Base-by-base conservation (phyloP, 1,140 invertebrate genomes). In the Brachionus sp. region DNA sequence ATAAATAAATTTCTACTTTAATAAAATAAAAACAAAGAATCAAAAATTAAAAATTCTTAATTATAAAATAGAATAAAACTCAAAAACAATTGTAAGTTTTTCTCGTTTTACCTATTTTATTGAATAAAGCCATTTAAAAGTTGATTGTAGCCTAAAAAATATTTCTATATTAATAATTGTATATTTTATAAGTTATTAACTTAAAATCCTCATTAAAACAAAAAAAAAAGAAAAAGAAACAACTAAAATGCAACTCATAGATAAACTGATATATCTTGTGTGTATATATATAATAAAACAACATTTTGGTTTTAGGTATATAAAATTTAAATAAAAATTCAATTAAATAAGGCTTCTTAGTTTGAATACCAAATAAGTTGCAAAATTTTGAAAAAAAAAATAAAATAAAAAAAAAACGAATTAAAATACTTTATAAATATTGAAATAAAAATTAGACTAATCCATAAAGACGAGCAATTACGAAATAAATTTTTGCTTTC, bases 341-440 rank as follows among this genome's bases (percentile, higher is more conserved):
- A 70, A 70, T 37, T 37, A 39, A 70, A 39, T 37, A 37, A 37
- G 66, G 37, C 37, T 70, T 70, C 19, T 70, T 70, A 70, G n/a
- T 70, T 70, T 70, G 33, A 39, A 70, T 70, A 70, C 33, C 64
- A 37, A 66, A 66, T 66, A 66, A 66, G 16, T 39, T 16, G 7
- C 66, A 9, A 37, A 35, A 39, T 39, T 19, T 39, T 19, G 37
- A 70, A 70, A 35, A 29, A 29, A 29, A 29, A 29, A 29, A 29
- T 3, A 2, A 35, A 29, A 29, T 2, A 29, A 29, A 29, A 29
- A 1, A 2, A 29, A 29, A 10, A 66, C 25, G 33, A 66, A 70
- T 70, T 70, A 70, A 70, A 70, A 70, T 70, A 70, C 66, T 70
- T 70, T 16, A 70, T 70, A 70, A 70, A 70, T 70, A 70, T 70